Percentiles rank a stretch among this genome's conserved stretches.
These are phyloP conservation scores for Caenorhabditis remanei DNA, from an alignment of 1,140 invertebrate species.

Conservation along the genomic window DNA sequence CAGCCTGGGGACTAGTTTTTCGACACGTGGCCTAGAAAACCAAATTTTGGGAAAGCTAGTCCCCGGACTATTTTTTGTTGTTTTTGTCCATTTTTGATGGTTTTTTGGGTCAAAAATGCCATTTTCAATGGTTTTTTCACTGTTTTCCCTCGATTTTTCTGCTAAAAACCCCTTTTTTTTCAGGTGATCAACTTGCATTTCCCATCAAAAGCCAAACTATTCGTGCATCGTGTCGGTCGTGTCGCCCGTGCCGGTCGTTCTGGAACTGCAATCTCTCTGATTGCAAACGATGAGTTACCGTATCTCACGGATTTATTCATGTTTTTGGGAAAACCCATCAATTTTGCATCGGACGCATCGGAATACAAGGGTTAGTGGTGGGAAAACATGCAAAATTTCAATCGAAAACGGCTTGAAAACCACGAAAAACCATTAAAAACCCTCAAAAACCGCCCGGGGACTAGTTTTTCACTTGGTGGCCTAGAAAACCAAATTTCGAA, in stretches of 20 bases:
- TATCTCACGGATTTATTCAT: constrained; percentile 93
- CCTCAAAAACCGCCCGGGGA: too few relatives aligned
- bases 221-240: constrained; percentile 96
- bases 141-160: background rate
- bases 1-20: background rate
- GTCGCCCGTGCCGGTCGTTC: constrained; percentile 87
- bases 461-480: background rate
- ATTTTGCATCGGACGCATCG: constrained; percentile 68
- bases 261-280: constrained; percentile 79
- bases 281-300: constrained; percentile 90
- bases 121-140: background rate
- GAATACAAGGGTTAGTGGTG: constrained; percentile 62
- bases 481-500: too few relatives aligned
- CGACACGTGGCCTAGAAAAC: background rate
- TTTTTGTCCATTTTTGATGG: background rate
- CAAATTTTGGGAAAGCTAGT: background rate
- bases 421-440: background rate
- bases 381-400: background rate
- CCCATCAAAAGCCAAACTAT: constrained; percentile 94
- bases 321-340: constrained; percentile 84
- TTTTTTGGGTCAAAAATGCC: background rate
- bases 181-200: constrained; percentile 97
- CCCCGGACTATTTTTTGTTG: background rate
- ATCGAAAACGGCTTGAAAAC: background rate
- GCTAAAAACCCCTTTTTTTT: background rate